phyloP scores from a whole-genome alignment of 2,888 invertebrate species.

The Drosophila testacea region DNA sequence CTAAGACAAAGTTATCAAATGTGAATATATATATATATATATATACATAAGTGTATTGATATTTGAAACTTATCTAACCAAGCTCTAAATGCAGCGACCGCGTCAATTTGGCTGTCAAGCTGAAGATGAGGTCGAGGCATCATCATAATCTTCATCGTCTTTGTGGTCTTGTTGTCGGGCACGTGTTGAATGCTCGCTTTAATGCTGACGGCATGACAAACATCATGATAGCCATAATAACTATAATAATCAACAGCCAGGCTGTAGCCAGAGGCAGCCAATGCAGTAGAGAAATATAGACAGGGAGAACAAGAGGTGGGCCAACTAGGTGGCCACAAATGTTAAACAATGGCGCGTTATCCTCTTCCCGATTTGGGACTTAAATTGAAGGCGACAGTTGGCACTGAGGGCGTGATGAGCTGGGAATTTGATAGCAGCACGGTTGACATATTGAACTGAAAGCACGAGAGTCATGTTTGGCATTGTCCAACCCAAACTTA shows the following conservation, averaged over 20 bases:
- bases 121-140: conserved; percentile 39
- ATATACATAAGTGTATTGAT: conserved; percentile 21
- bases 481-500: neutral
- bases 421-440: conserved; percentile 27
- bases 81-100: conserved; percentile 43
- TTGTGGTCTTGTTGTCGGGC: conserved; percentile 45
- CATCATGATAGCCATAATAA: conserved; percentile 60
- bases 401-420: conserved; percentile 15
- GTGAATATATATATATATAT: conserved; percentile 4
- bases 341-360: conserved; percentile 46
- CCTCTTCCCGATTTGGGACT: conserved; percentile 13
- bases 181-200: conserved; percentile 60
- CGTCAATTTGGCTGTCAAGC: conserved; percentile 55
- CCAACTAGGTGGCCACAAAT: conserved; percentile 27
- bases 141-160: conserved; percentile 34
- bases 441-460: conserved; percentile 38
- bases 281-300: neutral
- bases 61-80: conserved; percentile 38
- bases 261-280: conserved; percentile 6
- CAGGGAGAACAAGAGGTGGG: neutral
- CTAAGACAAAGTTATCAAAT: conserved; percentile 9
- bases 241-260: conserved; percentile 53
- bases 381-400: conserved; percentile 39
- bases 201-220: conserved; percentile 41
- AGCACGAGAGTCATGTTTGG: conserved; percentile 18